Percentiles rank a stretch among this genome's conserved stretches.
These are phyloP conservation scores for Muschampia plurimacula DNA, from an alignment of 2,888 invertebrate species.

Conservation along the genomic window DNA sequence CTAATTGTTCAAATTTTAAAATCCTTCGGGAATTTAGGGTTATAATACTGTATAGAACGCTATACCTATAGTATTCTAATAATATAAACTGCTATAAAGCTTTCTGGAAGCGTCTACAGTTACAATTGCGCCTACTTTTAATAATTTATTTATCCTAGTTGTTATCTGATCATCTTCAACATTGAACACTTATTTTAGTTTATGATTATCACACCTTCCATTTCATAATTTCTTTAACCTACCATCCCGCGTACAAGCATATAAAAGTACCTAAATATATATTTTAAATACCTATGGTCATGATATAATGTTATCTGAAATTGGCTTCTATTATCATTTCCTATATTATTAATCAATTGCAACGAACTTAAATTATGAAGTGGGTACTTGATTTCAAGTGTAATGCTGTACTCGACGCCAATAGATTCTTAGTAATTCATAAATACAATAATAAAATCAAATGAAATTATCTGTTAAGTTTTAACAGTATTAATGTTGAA, in stretches of 20 bases:
- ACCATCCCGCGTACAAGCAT: background rate
- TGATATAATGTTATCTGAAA: too few relatives aligned
- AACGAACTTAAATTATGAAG: too few relatives aligned
- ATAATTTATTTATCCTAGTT: background rate
- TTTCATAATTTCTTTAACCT: background rate
- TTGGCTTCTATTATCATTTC: too few relatives aligned
- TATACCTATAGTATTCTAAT: constrained; percentile 10
- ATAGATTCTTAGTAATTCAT: too few relatives aligned
- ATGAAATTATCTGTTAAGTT: too few relatives aligned
- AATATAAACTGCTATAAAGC: constrained; percentile 61
- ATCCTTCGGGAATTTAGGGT: constrained; percentile 20
- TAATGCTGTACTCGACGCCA: too few relatives aligned
- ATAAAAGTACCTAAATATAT: constrained; percentile 6
- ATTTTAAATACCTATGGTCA: background rate
- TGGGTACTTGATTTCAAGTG: too few relatives aligned
- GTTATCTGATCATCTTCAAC: constrained; percentile 5
- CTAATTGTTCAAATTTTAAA: constrained; percentile 32
- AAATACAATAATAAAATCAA: too few relatives aligned
- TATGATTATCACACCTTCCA: background rate
- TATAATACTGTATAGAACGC: constrained; percentile 30
- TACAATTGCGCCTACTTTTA: constrained; percentile 42
- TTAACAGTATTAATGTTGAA: too few relatives aligned
- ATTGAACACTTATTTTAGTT: background rate
- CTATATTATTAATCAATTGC: too few relatives aligned
- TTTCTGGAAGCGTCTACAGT: constrained; percentile 71